phyloP scores from a whole-genome alignment of 2,888 invertebrate genomes.

The Scaptomyza polygonia region DNA sequence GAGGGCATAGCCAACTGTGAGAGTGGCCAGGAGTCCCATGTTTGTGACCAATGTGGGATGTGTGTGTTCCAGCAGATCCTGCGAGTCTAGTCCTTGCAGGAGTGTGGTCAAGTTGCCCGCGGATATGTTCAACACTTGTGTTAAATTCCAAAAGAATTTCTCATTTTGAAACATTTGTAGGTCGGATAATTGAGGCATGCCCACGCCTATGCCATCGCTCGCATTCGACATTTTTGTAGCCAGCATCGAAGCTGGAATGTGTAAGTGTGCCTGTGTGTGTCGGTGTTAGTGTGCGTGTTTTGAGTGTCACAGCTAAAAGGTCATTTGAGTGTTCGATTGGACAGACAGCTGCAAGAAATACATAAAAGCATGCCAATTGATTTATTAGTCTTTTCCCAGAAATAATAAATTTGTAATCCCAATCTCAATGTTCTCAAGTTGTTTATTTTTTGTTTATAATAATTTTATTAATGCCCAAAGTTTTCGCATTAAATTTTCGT shows the following conservation, averaged over 20 bases:
- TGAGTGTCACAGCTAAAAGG: slow-evolving; percentile 23
- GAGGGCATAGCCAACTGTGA: slow-evolving; percentile 89
- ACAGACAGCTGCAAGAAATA: slow-evolving; percentile 10
- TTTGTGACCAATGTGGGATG: slow-evolving; percentile 29
- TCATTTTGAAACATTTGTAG: slow-evolving; percentile 73
- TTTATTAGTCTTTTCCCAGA: slow-evolving; percentile 4
- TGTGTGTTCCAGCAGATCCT: slow-evolving; percentile 45
- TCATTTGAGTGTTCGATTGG: slow-evolving; percentile 39
- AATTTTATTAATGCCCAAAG: slow-evolving; percentile 51
- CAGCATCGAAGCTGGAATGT: slow-evolving; percentile 60
- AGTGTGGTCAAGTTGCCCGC: slow-evolving; percentile 79
- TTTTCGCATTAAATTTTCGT: slow-evolving; percentile 60
- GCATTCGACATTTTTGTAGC: slow-evolving; percentile 44
- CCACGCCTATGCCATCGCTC: slow-evolving; percentile 12
- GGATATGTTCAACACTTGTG: slow-evolving; percentile 82
- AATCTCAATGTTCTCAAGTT: slow-evolving; percentile 18
- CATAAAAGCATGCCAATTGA: slow-evolving; percentile 22
- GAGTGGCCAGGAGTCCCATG: slow-evolving; percentile 83
- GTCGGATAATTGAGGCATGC: slow-evolving; percentile 49
- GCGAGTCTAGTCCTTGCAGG: slow-evolving; percentile 54
- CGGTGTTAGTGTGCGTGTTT: slow-evolving; percentile 5
- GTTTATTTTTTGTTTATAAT: slow-evolving; percentile 3
- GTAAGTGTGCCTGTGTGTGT: slow-evolving; percentile 1
- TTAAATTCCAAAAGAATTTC: slow-evolving; percentile 81
- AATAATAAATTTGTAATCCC: slow-evolving; percentile 9